These are phyloP conservation scores for Caenorhabditis sp. DNA, from an alignment of 2,888 invertebrate genomes.

Conservation along the genomic window DNA sequence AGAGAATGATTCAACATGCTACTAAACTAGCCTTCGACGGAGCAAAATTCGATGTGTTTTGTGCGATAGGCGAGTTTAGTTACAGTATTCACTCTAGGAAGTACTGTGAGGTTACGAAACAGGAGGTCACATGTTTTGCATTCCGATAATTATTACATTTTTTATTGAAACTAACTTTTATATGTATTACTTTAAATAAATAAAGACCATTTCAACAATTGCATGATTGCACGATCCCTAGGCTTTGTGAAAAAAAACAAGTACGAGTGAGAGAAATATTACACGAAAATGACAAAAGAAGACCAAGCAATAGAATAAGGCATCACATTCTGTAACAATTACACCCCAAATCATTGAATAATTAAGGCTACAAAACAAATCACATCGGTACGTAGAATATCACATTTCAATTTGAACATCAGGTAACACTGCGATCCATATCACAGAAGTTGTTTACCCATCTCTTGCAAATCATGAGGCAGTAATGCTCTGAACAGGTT, in stretches of 20 bases:
- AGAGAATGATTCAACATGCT: constrained; percentile 75
- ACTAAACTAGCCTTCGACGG: constrained; percentile 77
- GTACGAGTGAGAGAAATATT: constrained; percentile 9
- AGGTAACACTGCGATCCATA: neutral
- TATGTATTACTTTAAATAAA: constrained; percentile 7
- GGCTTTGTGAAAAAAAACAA: constrained; percentile 16
- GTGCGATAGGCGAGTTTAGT: constrained; percentile 80
- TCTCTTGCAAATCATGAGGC: constrained; percentile 79
- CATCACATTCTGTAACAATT: constrained; percentile 35
- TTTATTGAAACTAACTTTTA: too few relatives aligned
- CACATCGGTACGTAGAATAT: constrained; percentile 44
- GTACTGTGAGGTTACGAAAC: constrained; percentile 78
- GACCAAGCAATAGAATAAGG: constrained; percentile 20
- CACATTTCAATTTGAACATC: constrained; percentile 19
- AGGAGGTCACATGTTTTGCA: constrained; percentile 79
- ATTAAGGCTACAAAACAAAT: constrained; percentile 49
- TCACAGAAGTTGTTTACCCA: constrained; percentile 77
- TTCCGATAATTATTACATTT: constrained; percentile 70
- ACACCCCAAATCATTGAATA: constrained; percentile 5
- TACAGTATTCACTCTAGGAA: constrained; percentile 77
- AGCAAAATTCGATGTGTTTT: constrained; percentile 78
- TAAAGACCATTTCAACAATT: neutral
- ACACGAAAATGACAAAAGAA: constrained; percentile 31
- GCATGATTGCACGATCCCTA: constrained; percentile 41
- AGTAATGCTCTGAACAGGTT: constrained; percentile 79